Evolutionary conservation across 2,113 vertebrate species (phyloP).

Genomic region (Caranx melampygus): DNA sequence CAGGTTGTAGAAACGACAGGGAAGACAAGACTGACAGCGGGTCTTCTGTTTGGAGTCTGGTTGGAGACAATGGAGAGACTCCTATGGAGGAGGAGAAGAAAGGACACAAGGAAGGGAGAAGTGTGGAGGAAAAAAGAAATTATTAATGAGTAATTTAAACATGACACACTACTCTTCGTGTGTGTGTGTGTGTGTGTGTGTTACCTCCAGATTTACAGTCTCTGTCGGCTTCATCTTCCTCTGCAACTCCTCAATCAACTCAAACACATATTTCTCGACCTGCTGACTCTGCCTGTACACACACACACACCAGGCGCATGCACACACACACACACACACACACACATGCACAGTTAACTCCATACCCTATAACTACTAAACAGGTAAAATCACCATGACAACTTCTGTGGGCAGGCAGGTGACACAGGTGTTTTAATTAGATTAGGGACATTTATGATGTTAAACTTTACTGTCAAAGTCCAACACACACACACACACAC

Average conservation of each 20-base stretch:
- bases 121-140: background rate
- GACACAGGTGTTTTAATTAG: no score
- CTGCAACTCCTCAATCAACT: constrained; percentile 83
- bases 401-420: no score
- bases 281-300: constrained; percentile 86
- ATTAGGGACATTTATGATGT: no score
- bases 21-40: constrained; percentile 86
- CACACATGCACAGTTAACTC: no score
- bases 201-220: constrained; percentile 79
- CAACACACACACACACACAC: constrained; percentile 2
- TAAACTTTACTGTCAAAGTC: no score
- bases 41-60: constrained; percentile 83
- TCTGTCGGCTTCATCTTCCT: constrained; percentile 79
- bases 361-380: no score
- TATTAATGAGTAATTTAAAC: background rate
- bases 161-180: background rate
- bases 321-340: constrained; percentile 15
- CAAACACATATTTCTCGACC: constrained; percentile 82
- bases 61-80: constrained; percentile 81
- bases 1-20: constrained; percentile 85
- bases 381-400: no score
- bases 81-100: constrained; percentile 65
- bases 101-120: no score
- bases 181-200: constrained; percentile 18
- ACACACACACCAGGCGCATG: constrained; percentile 38